These are phyloP conservation scores for Trimorus sp. DNA, from an alignment of 2,888 invertebrate species.

Conservation along the genomic window DNA sequence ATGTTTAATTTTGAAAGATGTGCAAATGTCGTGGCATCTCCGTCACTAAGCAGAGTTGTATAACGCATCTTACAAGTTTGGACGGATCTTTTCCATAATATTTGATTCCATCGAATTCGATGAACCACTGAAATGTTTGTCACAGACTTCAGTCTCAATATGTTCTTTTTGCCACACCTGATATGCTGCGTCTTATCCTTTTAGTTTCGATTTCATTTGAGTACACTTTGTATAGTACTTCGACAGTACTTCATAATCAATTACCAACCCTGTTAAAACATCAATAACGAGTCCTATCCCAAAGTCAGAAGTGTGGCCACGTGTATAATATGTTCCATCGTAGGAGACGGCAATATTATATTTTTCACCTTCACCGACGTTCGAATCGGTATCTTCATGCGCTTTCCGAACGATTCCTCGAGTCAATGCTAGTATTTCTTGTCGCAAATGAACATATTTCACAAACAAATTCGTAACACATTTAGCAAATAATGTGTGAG, in stretches of 20 bases:
- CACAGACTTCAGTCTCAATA: not conserved
- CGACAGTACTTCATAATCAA: slow-evolving; percentile 26
- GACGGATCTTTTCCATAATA: slow-evolving; percentile 28
- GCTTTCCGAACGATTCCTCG: slow-evolving; percentile 26
- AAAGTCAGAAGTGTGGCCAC: slow-evolving; percentile 19
- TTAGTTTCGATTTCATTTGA: slow-evolving; percentile 25
- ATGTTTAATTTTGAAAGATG: slow-evolving; percentile 20
- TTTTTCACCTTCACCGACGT: slow-evolving; percentile 13
- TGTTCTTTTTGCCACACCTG: slow-evolving; percentile 12
- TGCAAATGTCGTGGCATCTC: slow-evolving; percentile 19
- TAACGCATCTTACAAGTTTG: slow-evolving; percentile 30
- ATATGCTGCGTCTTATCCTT: slow-evolving; percentile 12
- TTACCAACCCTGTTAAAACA: slow-evolving; percentile 9
- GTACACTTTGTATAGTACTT: slow-evolving; percentile 31
- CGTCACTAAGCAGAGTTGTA: slow-evolving; percentile 18
- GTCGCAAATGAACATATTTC: slow-evolving; percentile 14
- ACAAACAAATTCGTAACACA: slow-evolving; percentile 9
- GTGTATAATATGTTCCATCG: slow-evolving; percentile 32
- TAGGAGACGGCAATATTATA: slow-evolving; percentile 24
- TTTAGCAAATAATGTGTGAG: slow-evolving; percentile 4
- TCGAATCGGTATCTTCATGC: slow-evolving; percentile 1
- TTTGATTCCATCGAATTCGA: slow-evolving; percentile 27
- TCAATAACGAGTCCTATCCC: slow-evolving; percentile 23
- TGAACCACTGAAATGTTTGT: slow-evolving; percentile 28
- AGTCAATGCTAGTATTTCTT: slow-evolving; percentile 16